A percentile compares a stretch with the other conserved stretches of the same genome.
Evolutionary conservation across 2,888 invertebrate species (phyloP).

Genomic region (Camponotus fellah): DNA sequence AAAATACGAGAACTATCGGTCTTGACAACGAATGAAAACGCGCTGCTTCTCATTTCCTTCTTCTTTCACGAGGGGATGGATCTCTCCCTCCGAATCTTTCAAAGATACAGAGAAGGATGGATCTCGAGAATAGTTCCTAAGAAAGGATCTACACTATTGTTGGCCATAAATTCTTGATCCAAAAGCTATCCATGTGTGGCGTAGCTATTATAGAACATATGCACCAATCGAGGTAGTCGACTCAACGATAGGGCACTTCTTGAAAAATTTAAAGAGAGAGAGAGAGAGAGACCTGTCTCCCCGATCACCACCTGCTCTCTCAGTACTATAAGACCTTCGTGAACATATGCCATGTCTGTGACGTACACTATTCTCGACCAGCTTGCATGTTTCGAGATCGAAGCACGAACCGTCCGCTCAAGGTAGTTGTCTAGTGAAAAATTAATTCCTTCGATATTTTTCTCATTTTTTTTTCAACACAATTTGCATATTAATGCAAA

Average conservation of each 20-base stretch:
- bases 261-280: constrained; percentile 72
- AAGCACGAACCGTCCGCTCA: neutral
- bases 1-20: neutral
- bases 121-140: neutral
- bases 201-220: constrained; percentile 40
- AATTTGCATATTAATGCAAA: neutral
- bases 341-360: constrained; percentile 48
- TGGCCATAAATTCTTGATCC: constrained; percentile 9
- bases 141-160: neutral
- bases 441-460: constrained; percentile 1
- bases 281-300: constrained; percentile 61
- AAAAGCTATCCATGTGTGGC: neutral
- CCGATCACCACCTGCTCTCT: constrained; percentile 67
- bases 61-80: neutral
- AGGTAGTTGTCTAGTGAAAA: neutral
- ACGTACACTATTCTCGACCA: constrained; percentile 31
- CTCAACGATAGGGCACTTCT: constrained; percentile 65
- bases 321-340: constrained; percentile 58
- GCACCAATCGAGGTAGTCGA: constrained; percentile 59
- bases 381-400: constrained; percentile 13
- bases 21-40: neutral
- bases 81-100: neutral
- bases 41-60: neutral
- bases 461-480: neutral
- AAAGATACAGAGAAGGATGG: neutral